Evolutionary conservation across 2,888 invertebrate genomes (phyloP).

Genomic region (Ptycholaimellus sp.): DNA sequence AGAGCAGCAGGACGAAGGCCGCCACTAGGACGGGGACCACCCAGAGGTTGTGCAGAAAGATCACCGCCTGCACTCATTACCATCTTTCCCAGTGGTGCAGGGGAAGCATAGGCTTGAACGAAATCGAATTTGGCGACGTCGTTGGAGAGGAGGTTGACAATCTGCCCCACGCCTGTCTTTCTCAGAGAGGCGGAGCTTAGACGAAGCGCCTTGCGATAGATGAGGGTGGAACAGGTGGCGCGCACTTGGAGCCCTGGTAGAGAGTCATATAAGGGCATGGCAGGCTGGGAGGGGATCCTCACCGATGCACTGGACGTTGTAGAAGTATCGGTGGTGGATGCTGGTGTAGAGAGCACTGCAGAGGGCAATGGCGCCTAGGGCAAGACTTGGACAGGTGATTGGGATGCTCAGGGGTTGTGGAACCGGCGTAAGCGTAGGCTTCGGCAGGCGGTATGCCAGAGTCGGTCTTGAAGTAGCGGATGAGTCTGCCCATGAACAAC

Average conservation of each 20-base stretch:
- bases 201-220: constrained; percentile 42
- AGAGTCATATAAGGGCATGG: too few relatives aligned
- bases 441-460: constrained; percentile 23
- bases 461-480: constrained; percentile 27
- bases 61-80: constrained; percentile 38
- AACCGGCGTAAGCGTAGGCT: constrained; percentile 48
- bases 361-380: constrained; percentile 12
- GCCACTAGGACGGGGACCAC: constrained; percentile 60
- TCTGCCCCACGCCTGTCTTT: constrained; percentile 65
- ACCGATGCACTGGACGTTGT: constrained; percentile 56
- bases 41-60: constrained; percentile 72
- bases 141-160: constrained; percentile 80
- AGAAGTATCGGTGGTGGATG: constrained; percentile 64
- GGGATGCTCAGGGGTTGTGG: neutral
- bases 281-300: constrained; percentile 43
- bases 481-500: constrained; percentile 28
- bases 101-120: constrained; percentile 14
- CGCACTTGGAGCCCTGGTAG: neutral
- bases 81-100: neutral
- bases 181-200: constrained; percentile 56
- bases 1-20: constrained; percentile 55
- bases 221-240: neutral
- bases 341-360: constrained; percentile 9
- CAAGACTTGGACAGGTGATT: constrained; percentile 7
- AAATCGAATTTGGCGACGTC: constrained; percentile 71